These are phyloP conservation scores for Prolemur simus DNA, from an alignment of 2,113 vertebrate genomes.

Conservation along the genomic window DNA sequence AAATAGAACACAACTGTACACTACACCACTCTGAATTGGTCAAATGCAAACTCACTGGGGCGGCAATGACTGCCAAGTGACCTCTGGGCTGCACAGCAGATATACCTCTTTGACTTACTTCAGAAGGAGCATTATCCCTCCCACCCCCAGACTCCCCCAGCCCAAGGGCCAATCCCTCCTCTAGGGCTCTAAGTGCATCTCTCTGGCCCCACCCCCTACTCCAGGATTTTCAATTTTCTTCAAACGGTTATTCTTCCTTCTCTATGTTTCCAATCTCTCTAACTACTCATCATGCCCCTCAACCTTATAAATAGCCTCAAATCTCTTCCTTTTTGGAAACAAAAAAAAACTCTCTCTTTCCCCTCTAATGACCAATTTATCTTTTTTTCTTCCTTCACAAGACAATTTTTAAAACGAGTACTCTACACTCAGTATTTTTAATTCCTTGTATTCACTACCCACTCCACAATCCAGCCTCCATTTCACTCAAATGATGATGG, in stretches of 20 bases:
- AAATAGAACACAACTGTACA: background rate
- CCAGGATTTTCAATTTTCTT: background rate
- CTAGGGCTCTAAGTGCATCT: background rate
- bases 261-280: background rate
- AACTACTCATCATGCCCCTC: background rate
- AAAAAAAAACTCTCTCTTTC: background rate
- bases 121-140: background rate
- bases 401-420: background rate
- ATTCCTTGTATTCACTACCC: background rate
- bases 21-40: background rate
- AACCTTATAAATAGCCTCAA: background rate
- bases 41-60: background rate
- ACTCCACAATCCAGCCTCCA: background rate
- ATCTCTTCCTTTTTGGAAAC: background rate
- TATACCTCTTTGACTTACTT: background rate
- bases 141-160: fast-evolving
- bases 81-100: too few relatives aligned
- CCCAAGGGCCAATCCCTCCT: background rate
- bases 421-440: background rate
- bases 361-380: background rate
- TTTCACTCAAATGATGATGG: too few relatives aligned
- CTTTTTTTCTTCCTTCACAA: background rate
- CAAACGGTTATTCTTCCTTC: background rate
- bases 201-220: background rate
- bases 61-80: background rate